Conservation (phyloP, 2,888 invertebrate species). For the Notodonta dromedarius region DNA sequence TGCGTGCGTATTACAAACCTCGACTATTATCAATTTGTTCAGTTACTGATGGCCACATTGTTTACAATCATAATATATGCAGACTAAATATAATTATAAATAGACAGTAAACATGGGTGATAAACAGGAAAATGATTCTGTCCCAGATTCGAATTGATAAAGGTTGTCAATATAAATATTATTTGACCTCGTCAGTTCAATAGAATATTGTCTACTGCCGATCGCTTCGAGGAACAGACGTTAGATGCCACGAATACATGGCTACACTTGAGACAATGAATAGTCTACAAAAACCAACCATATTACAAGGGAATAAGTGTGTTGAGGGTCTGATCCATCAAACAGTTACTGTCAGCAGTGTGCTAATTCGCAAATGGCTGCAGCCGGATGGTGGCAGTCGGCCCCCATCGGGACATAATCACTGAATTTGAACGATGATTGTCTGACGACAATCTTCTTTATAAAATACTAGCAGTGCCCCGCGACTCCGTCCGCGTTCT, state of each 20-base stretch:
- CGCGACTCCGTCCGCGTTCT: no score
- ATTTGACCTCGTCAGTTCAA: slow-evolving; percentile 2
- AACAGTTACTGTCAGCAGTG: background rate
- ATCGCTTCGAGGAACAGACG: no score
- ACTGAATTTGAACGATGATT: no score
- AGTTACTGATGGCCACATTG: background rate
- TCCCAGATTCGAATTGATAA: slow-evolving; percentile 1
- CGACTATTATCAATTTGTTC: background rate
- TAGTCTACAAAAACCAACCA: no score
- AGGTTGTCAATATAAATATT: slow-evolving; percentile 6
- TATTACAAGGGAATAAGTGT: no score
- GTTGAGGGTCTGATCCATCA: no score
- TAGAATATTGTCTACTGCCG: no score
- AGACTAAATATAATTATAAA: slow-evolving; percentile 10
- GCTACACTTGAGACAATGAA: no score
- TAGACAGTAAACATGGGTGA: slow-evolving; percentile 8
- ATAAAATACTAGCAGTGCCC: no score
- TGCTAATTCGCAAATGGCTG: background rate
- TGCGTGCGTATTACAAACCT: background rate
- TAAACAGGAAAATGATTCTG: slow-evolving; percentile 12
- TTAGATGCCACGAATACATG: no score
- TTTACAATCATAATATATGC: background rate
- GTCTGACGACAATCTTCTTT: no score
- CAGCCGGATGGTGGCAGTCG: background rate
- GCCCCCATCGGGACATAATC: background rate